A percentile compares a stretch with the other conserved stretches of the same genome.
Conservation (phyloP, 2,888 invertebrate species). For the Lordiphosa fenestrarum region DNA sequence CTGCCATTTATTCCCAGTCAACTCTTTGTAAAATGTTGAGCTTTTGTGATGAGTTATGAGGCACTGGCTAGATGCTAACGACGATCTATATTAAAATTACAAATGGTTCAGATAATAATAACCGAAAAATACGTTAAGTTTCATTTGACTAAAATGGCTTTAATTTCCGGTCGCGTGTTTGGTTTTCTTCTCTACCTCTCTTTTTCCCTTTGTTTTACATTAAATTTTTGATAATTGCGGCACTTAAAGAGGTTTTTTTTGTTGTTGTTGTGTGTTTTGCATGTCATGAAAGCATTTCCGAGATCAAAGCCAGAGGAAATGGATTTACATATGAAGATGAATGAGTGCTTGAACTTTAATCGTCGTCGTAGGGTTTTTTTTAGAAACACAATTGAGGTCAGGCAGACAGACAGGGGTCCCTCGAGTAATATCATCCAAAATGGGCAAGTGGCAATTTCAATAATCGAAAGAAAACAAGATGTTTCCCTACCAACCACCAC, state of each 20-base stretch:
- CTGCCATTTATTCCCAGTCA: too few relatives aligned
- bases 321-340: slow-evolving; percentile 74
- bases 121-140: slow-evolving; percentile 41
- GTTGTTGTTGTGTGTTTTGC: slow-evolving; percentile 62
- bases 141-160: slow-evolving; percentile 62
- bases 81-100: slow-evolving; percentile 24
- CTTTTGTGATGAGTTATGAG: slow-evolving; percentile 20
- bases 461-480: slow-evolving; percentile 77
- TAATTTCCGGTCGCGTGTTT: slow-evolving; percentile 78
- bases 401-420: slow-evolving; percentile 36
- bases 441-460: slow-evolving; percentile 64
- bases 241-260: slow-evolving; percentile 41
- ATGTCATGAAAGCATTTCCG: slow-evolving; percentile 69
- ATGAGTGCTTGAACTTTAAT: slow-evolving; percentile 43
- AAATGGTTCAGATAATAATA: slow-evolving; percentile 27
- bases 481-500: slow-evolving; percentile 38
- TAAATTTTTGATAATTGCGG: slow-evolving; percentile 66
- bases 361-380: slow-evolving; percentile 15
- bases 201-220: slow-evolving; percentile 62
- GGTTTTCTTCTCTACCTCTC: slow-evolving; percentile 1
- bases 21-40: too few relatives aligned
- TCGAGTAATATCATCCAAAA: slow-evolving; percentile 46
- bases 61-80: slow-evolving; percentile 24
- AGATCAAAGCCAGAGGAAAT: slow-evolving; percentile 52
- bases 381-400: slow-evolving; percentile 66